Percentiles rank a stretch among this genome's conserved stretches.
phyloP scores from a whole-genome alignment of 2,113 vertebrate species.

The Platichthys flesus region DNA sequence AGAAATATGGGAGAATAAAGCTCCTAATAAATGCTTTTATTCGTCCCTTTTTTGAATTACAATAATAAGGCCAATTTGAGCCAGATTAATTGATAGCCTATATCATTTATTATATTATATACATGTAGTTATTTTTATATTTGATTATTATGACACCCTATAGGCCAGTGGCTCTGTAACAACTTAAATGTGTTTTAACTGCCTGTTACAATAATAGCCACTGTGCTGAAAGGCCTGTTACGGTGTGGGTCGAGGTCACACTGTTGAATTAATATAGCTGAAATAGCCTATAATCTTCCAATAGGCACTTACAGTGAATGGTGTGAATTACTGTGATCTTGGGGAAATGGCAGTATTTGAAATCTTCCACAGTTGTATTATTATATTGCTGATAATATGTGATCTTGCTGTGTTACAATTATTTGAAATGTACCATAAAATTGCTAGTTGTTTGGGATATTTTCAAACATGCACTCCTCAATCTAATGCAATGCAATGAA shows the following conservation, averaged over 20 bases:
- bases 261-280: conserved; percentile 19
- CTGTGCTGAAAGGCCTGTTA: conserved; percentile 19
- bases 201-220: background rate
- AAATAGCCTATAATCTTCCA: conserved; percentile 4
- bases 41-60: background rate
- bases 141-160: background rate
- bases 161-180: too few relatives aligned
- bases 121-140: background rate
- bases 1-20: background rate
- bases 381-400: background rate
- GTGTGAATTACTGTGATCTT: background rate
- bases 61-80: too few relatives aligned
- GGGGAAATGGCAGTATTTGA: background rate
- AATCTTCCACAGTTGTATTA: background rate
- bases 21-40: background rate
- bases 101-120: background rate
- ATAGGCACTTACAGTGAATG: background rate
- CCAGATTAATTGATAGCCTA: background rate
- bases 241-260: conserved; percentile 18
- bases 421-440: background rate
- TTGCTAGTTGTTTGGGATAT: background rate
- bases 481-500: background rate
- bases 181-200: conserved; percentile 1
- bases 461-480: background rate
- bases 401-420: background rate